Evolutionary conservation across 2,888 invertebrate species (phyloP), one percentile per base, ranked within the genome.

Genomic region (Patella caerulea): DNA sequence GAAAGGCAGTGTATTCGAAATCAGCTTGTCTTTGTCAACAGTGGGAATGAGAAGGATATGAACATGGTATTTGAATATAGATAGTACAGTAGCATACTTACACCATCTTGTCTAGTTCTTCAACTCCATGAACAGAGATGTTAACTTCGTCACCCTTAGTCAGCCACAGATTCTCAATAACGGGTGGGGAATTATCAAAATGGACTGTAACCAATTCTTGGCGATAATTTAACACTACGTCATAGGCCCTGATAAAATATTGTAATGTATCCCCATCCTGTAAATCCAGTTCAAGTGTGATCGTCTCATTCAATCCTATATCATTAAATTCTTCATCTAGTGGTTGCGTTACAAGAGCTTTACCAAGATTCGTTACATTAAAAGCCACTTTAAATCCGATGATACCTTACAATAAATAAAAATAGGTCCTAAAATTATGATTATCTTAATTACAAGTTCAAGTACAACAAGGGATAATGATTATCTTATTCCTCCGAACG

Each of bases 131-230:
- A 34, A 83, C 82, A 19, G 78, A 76, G 17, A 83, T 65, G 55
- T 82, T 81, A 0, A 72, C 65, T 19, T 73, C 71, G 53, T 78
- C 79, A 5, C 76, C 78, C 14, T 71, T 78, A 4, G 82, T 81
- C 14, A 85, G 74, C 80, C 84, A 83, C 54, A 85, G 73, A 73
- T 83, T 76, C 15, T 76, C 70, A 12, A 83, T 81, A 59, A 82
- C 71, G 0, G 84, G 84, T 17, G 82, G 79, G 11, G 84, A 84
- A 1, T 78, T 71, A 75, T 84, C 84, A 15, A 81, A 73, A 55
- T 81, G 81, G 2, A 84, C 78, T 0, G 71, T 78, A 4, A 81
- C 71, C 12, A 45, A n/a, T 52, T 84, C 83, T 15, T 78, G 78
- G 29, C 74, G 76, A 74, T 73, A 80, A 17, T 76, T 73, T 19